Base-by-base conservation (phyloP, 2,888 invertebrate species). In the Caenorhabditis virilis region DNA sequence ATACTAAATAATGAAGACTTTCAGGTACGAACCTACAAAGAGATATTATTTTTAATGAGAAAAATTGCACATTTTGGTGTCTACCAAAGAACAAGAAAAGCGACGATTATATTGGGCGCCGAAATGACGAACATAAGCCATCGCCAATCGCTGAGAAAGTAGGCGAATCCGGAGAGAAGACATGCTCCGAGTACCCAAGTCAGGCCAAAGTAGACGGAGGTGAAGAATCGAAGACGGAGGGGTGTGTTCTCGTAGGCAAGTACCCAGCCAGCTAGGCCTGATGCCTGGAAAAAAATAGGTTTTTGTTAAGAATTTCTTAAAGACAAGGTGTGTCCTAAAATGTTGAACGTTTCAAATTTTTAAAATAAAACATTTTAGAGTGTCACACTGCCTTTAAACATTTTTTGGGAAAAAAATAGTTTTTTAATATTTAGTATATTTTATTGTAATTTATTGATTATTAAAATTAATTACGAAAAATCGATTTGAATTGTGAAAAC, bases 211-310 rank as follows among this genome's bases (percentile, higher is more conserved):
- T 73, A 54, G 22, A 80, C 60, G 11, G 79, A 69, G 3, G 76
- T 67, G 56, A 69, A 76, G n/a, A 74, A 60, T 15, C 80, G 73
- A n/a, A 80, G 58, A 18, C 54, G 52, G 9, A 72, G 55, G 0
- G 78, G 74, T 18, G 74, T 70, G 11, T 69, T 68, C 58, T 80
- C 80, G 49, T 78, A 80, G 9, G 73, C 77, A 7, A 76, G 59
- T 11, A 79, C 78, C 78, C 78, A 80, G 26, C 64, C 70, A 35
- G 58, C 47, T 2, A 65, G 30, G 1, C 60, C 60, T 2, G 60
- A 50, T 3, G 59, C 48, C n/a, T n/a, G n/a, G n/a, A n/a, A n/a
- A n/a, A n/a, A n/a, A n/a, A n/a, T n/a, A n/a, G n/a, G n/a, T n/a
- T n/a, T n/a, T n/a, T n/a, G n/a, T n/a, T n/a, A n/a, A n/a, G n/a